Evolutionary conservation across 1,140 invertebrate species (phyloP).

Genomic region (Drosophila auraria): DNA sequence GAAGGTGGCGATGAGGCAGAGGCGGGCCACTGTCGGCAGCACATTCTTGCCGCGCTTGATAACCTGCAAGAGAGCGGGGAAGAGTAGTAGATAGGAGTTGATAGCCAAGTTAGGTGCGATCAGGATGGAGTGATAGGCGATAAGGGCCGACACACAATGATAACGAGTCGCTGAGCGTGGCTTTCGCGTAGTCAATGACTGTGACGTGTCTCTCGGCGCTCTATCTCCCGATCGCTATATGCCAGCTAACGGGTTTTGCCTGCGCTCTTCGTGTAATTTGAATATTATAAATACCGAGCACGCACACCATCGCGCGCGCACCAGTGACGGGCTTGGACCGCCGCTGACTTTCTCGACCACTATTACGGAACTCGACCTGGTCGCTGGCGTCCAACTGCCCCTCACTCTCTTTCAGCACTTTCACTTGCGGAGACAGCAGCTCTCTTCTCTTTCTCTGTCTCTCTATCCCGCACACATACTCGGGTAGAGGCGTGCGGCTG

Average conservation of each 20-base stretch:
- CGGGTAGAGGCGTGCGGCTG: constrained; percentile 18
- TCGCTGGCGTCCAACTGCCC: constrained; percentile 39
- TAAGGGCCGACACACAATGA: constrained; percentile 46
- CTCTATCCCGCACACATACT: constrained; percentile 23
- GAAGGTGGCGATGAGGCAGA: constrained; percentile 99
- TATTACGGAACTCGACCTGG: constrained; percentile 71
- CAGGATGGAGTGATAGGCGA: constrained; percentile 27
- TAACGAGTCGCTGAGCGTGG: constrained; percentile 66
- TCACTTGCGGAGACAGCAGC: constrained; percentile 63
- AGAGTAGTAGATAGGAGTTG: constrained; percentile 14
- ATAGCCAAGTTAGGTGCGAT: constrained; percentile 12
- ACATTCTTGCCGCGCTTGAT: constrained; percentile 96
- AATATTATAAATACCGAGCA: constrained; percentile 49
- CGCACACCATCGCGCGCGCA: constrained; percentile 9
- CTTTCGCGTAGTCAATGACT: constrained; percentile 58
- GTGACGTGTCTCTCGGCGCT: constrained; percentile 72
- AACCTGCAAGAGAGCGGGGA: constrained; percentile 87
- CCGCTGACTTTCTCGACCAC: constrained; percentile 44
- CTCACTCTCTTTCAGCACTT: constrained; percentile 70
- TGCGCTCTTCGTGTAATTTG: constrained; percentile 52
- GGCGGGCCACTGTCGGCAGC: constrained; percentile 96
- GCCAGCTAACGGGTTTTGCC: constrained; percentile 68
- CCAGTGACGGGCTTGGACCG: not conserved
- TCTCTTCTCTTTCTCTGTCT: constrained; percentile 7
- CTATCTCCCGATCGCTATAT: constrained; percentile 47